These are phyloP conservation scores for Drosophila barbarae DNA, from an alignment of 2,888 invertebrate genomes.

Conservation along the genomic window DNA sequence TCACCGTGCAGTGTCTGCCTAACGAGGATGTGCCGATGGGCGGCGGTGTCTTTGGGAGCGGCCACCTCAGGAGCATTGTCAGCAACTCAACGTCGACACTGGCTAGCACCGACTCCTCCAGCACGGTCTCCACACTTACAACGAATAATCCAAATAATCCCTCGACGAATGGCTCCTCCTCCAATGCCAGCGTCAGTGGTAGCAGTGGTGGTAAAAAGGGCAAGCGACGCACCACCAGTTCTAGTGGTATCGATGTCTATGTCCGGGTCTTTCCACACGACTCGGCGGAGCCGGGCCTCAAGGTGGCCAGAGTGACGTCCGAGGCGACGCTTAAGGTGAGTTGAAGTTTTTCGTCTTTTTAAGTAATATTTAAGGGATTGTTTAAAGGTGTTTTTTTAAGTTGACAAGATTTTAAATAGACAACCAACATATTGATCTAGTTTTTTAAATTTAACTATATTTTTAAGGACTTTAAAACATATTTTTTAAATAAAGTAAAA, in stretches of 20 bases:
- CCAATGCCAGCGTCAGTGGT: slow-evolving; percentile 27
- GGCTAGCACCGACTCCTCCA: slow-evolving; percentile 42
- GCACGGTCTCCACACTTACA: slow-evolving; percentile 51
- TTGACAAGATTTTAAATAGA: background rate
- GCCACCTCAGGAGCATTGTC: slow-evolving; percentile 24
- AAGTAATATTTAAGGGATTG: background rate
- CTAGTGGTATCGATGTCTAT: slow-evolving; percentile 57
- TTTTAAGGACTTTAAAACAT: too few species aligned
- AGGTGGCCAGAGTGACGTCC: slow-evolving; percentile 80
- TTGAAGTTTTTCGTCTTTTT: background rate
- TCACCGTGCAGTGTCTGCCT: slow-evolving; percentile 80
- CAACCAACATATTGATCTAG: background rate
- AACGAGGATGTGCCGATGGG: slow-evolving; percentile 80
- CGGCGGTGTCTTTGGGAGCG: slow-evolving; percentile 22
- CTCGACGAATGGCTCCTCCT: slow-evolving; percentile 8
- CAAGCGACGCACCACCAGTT: slow-evolving; percentile 27
- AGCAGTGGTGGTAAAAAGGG: slow-evolving; percentile 8
- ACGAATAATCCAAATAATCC: slow-evolving; percentile 32
- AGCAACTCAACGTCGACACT: slow-evolving; percentile 77
- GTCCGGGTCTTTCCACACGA: slow-evolving; percentile 72
- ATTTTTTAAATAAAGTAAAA: too few species aligned
- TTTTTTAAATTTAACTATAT: too few species aligned
- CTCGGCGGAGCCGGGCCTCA: slow-evolving; percentile 82
- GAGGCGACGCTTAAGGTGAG: slow-evolving; percentile 82
- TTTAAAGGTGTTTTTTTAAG: background rate